Conservation (phyloP, 1,140 invertebrate genomes). For the Philotrypesis tridentata region DNA sequence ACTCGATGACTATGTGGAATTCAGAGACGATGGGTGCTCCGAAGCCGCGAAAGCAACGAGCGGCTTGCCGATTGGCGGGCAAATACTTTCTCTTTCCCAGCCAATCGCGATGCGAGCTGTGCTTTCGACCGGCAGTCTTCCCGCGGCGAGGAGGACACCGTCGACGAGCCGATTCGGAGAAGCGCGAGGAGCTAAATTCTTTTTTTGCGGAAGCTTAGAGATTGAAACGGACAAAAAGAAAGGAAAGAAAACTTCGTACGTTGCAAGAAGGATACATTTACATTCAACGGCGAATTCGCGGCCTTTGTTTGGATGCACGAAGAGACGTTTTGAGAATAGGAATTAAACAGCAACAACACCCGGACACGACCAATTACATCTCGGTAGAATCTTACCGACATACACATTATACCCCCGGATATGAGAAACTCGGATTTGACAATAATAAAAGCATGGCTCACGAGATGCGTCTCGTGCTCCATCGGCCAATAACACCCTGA, state of each 20-base stretch:
- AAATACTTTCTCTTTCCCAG: slow-evolving; percentile 44
- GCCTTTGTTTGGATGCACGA: slow-evolving; percentile 52
- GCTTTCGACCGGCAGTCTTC: neutral
- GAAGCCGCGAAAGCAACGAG: too few relatives aligned
- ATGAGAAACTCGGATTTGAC: slow-evolving; percentile 55
- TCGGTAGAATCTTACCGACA: slow-evolving; percentile 69
- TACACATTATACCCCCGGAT: slow-evolving; percentile 54
- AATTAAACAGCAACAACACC: slow-evolving; percentile 34
- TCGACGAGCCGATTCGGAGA: slow-evolving; percentile 1
- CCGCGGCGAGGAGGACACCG: neutral
- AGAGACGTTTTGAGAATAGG: slow-evolving; percentile 48
- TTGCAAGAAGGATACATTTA: slow-evolving; percentile 44
- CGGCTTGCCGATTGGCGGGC: slow-evolving; percentile 54
- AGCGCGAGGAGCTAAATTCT: slow-evolving; percentile 23
- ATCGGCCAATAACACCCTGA: neutral
- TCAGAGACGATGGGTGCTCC: too few relatives aligned
- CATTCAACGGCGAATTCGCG: slow-evolving; percentile 51
- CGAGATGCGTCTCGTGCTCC: too few relatives aligned
- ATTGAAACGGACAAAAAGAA: slow-evolving; percentile 35
- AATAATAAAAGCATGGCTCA: neutral
- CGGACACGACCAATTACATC: slow-evolving; percentile 59
- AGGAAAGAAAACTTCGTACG: slow-evolving; percentile 39
- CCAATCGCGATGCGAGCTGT: slow-evolving; percentile 19
- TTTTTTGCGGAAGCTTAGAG: neutral
- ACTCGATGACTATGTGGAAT: neutral